A percentile compares a stretch with the other conserved stretches of the same genome.
phyloP scores from a whole-genome alignment of 2,888 invertebrate genomes.

The Copidosoma aretas region DNA sequence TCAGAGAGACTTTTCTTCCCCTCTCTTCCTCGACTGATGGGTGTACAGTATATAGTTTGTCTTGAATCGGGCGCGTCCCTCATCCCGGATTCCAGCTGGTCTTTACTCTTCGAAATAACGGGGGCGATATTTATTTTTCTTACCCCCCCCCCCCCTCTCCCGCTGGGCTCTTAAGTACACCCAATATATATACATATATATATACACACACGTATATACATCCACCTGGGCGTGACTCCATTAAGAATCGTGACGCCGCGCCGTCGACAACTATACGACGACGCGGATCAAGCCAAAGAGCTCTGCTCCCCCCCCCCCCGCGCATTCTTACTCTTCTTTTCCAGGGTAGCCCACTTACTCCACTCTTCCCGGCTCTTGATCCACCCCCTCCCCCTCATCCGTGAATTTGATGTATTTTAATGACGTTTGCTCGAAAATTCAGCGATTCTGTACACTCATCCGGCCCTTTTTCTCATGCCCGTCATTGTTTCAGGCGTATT shows the following conservation, averaged over 20 bases:
- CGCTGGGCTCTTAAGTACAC: constrained; percentile 24
- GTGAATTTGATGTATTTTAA: constrained; percentile 31
- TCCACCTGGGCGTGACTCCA: constrained; percentile 42
- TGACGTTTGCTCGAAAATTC: constrained; percentile 27
- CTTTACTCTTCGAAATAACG: constrained; percentile 20
- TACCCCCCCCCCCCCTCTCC: constrained; percentile 27
- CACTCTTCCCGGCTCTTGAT: background rate
- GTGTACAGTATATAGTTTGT: constrained; percentile 13
- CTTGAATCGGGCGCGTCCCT: constrained; percentile 23
- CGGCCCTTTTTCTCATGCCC: constrained; percentile 5
- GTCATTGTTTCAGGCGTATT: too few species aligned
- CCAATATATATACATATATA: too few species aligned
- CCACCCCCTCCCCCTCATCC: background rate
- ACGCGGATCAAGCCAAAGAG: constrained; percentile 13
- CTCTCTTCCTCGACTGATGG: constrained; percentile 3
- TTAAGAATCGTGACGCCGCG: constrained; percentile 35
- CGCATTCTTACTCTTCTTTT: background rate
- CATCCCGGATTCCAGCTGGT: constrained; percentile 28
- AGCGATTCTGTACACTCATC: constrained; percentile 3
- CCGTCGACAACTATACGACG: constrained; percentile 12
- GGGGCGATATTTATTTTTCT: constrained; percentile 40
- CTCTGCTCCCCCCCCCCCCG: background rate
- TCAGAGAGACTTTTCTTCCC: background rate
- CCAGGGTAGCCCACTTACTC: background rate
- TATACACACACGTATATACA: constrained; percentile 3